Evolutionary conservation across 1,140 invertebrate genomes (phyloP).

Genomic region (Nymphalis io): DNA sequence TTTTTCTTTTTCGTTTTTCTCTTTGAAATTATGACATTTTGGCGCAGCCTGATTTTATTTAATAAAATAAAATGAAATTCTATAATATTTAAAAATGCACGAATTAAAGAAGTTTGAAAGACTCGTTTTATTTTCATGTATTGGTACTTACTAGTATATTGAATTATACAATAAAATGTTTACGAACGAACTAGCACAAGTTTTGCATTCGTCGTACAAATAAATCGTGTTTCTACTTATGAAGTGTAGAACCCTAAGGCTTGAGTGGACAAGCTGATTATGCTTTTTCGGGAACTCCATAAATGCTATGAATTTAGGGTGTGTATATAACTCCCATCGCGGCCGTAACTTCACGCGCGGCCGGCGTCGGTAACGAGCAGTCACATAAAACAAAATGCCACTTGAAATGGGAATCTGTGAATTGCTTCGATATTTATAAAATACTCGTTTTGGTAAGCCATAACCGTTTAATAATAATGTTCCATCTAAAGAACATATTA

Average conservation of each 20-base stretch:
- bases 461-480: conserved; percentile 28
- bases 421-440: conserved; percentile 48
- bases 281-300: conserved; percentile 32
- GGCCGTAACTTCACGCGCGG: conserved; percentile 77
- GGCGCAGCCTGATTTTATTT: too few species aligned
- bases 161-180: too few species aligned
- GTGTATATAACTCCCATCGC: conserved; percentile 54
- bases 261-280: conserved; percentile 30
- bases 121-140: too few species aligned
- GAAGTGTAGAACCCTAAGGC: conserved; percentile 13
- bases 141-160: too few species aligned
- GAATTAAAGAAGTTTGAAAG: too few species aligned
- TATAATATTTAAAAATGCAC: too few species aligned
- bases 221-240: neutral
- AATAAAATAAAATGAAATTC: too few species aligned
- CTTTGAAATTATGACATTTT: too few species aligned
- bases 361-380: conserved; percentile 74
- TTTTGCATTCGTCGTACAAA: too few species aligned
- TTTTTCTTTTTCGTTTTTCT: too few species aligned
- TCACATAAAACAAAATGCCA: conserved; percentile 79
- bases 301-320: conserved; percentile 39
- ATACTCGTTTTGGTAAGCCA: conserved; percentile 32
- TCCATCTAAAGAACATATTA: neutral
- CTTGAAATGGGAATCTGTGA: conserved; percentile 60
- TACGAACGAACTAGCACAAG: too few species aligned